Evolutionary conservation across 2,797 vertebrate species (phyloP), one percentile per base, ranked within the genome.

Genomic region (Muscicapa striata): DNA sequence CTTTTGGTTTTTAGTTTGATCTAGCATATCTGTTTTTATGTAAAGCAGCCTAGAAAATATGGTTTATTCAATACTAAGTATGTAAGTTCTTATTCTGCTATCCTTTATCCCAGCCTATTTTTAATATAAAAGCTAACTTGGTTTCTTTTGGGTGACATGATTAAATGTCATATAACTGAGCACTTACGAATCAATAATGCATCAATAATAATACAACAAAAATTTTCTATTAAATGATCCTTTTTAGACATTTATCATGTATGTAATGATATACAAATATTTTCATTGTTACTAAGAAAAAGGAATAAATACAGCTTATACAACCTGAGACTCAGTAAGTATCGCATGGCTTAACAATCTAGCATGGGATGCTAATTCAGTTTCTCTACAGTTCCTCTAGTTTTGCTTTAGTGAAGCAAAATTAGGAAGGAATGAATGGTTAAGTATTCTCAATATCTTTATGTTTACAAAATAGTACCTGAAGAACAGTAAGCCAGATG

Each of bases 11-110:
- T 78, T 36, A 34, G 93, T 92, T 93, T 93, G 92, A 89, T 93
- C 59, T 86, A 63, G 69, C 66, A 67, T 59, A 38, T 82, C 91
- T 92, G 84, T 88, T 94, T 94, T 90, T 89, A 96, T 93, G 94
- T 87, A 94, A 94, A 95, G 68, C 38, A 95, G 87, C 54, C 52
- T 30, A 57, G 59, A 84, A 93, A 90, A 74, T 67, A 93, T 30
- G 77, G 32, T 68, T 89, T 94, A 89, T 95, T 95, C 93, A 96
- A 34, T 43, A 52, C 76, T 73, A 81, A 88, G 68, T 80, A 84
- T 41, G 38, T 72, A 84, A 91, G 72, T 57, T 86, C 46, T 91
- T 79, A 89, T 84, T 91, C 78, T 89, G 51, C 66, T 83, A 26
- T 58, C 69, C 36, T 78, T 88, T 89, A 43, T 72, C 20, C 69